Conservation (phyloP, 2,888 invertebrate species). For the Tipula confusa region DNA sequence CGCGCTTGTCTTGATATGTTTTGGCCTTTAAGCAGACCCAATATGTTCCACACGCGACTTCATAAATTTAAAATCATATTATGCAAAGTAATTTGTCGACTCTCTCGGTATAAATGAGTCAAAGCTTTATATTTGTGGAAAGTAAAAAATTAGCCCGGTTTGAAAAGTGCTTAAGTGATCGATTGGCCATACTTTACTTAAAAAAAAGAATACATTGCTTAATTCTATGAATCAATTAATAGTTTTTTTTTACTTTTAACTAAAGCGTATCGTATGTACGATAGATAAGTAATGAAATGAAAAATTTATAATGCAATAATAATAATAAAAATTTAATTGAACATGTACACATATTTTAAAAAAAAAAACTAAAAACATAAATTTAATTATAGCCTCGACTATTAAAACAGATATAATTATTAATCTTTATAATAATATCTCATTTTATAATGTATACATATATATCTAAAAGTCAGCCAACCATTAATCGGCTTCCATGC, state of each 20-base stretch:
- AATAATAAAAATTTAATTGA: slow-evolving; percentile 4
- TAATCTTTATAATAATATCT: slow-evolving; percentile 12
- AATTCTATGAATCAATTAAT: slow-evolving; percentile 20
- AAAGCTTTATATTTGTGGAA: too few relatives aligned
- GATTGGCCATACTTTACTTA: too few relatives aligned
- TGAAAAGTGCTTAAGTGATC: too few relatives aligned
- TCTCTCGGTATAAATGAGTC: too few relatives aligned
- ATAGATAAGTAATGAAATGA: neutral
- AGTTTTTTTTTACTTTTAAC: neutral
- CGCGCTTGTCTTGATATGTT: too few relatives aligned
- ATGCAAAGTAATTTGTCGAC: too few relatives aligned
- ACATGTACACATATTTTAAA: slow-evolving; percentile 3
- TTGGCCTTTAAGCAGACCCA: too few relatives aligned
- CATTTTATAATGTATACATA: neutral
- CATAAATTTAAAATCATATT: too few relatives aligned
- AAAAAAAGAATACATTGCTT: neutral
- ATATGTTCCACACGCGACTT: too few relatives aligned
- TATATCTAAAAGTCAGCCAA: neutral
- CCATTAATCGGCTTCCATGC: neutral
- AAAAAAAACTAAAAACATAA: neutral
- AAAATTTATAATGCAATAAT: neutral
- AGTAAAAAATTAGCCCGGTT: too few relatives aligned
- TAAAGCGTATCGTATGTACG: neutral
- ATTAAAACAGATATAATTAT: slow-evolving; percentile 6
- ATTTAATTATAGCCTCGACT: slow-evolving; percentile 16